Conservation (phyloP, 2,113 vertebrate species). For the Callaeas wilsoni region DNA sequence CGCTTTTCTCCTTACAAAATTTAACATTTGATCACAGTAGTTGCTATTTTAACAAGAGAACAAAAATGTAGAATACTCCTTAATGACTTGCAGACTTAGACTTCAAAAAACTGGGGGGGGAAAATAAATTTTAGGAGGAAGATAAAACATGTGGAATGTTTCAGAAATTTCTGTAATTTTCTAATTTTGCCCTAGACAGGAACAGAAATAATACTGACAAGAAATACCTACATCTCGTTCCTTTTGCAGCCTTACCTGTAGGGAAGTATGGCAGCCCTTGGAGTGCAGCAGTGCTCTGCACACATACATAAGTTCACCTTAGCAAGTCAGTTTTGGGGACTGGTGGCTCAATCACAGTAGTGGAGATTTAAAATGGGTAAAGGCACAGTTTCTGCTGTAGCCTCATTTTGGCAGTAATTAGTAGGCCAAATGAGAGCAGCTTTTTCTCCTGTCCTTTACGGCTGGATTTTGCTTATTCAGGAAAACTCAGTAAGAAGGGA, state of each 20-base stretch:
- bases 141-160: not conserved
- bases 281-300: not conserved
- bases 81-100: not conserved
- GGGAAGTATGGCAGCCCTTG: not conserved
- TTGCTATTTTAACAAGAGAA: constrained; percentile 17
- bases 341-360: not conserved
- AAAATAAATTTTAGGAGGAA: not conserved
- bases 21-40: constrained; percentile 6
- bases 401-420: not conserved
- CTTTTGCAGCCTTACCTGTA: not conserved
- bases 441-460: not conserved
- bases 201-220: not conserved
- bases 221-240: not conserved
- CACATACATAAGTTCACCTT: not conserved
- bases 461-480: not conserved
- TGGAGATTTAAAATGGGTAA: not conserved
- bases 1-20: not conserved
- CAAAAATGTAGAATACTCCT: not conserved
- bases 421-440: not conserved
- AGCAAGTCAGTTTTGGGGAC: not conserved
- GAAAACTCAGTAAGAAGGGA: not conserved
- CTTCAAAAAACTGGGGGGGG: not conserved
- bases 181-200: not conserved
- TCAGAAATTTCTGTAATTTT: not conserved
- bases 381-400: not conserved